Percentiles rank a stretch among this genome's conserved stretches.
Conservation (phyloP, 1,140 invertebrate genomes). For the Wasmannia auropunctata region DNA sequence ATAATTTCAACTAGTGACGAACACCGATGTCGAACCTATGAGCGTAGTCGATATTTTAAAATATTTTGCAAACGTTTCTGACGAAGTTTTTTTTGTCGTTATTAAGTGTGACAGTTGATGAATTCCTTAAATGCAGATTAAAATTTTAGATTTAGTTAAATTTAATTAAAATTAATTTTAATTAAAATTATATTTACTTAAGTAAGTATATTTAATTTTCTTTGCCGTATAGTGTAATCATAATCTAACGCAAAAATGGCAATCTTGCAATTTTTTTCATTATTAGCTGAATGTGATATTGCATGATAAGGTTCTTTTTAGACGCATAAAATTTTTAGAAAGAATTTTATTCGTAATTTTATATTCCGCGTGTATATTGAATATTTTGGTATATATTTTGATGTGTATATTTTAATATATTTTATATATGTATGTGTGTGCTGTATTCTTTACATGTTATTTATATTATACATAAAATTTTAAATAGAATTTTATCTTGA, state of each 20-base stretch:
- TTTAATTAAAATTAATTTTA: no score
- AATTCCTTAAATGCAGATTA: background rate
- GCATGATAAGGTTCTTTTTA: background rate
- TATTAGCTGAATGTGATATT: background rate
- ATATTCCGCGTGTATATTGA: no score
- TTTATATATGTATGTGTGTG: background rate
- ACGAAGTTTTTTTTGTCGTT: background rate
- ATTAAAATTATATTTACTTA: background rate
- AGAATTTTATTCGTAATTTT: background rate
- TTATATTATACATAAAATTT: background rate
- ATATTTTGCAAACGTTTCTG: background rate
- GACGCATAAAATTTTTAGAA: background rate
- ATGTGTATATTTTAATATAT: background rate
- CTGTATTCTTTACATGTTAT: background rate
- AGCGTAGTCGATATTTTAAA: background rate
- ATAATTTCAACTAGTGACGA: constrained; percentile 53
- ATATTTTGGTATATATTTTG: background rate
- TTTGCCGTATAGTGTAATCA: background rate
- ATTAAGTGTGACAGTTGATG: background rate
- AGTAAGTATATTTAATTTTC: background rate
- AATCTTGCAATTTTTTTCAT: background rate
- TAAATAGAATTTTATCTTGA: background rate
- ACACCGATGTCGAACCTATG: background rate
- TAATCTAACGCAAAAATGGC: background rate
- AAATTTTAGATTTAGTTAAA: background rate